phyloP scores from a whole-genome alignment of 1,140 invertebrate genomes.

The Antheraea mylitta region DNA sequence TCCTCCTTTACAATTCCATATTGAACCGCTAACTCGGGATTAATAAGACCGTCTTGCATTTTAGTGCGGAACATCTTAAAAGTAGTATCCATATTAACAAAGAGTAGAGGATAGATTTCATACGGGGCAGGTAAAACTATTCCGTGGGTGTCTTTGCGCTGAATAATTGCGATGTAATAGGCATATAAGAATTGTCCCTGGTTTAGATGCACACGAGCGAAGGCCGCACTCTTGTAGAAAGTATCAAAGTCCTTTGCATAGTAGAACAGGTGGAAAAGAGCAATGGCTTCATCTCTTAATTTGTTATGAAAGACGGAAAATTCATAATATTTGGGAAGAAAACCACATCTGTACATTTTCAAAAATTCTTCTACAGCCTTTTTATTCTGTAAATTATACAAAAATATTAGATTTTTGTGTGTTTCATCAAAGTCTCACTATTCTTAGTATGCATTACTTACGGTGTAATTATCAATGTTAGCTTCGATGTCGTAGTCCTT shows the following conservation, averaged over 20 bases:
- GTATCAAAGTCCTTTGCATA: slow-evolving; percentile 81
- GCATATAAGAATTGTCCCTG: slow-evolving; percentile 78
- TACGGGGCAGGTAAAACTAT: slow-evolving; percentile 81
- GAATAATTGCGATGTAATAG: slow-evolving; percentile 80
- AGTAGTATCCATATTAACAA: slow-evolving; percentile 80
- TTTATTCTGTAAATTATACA: slow-evolving; percentile 57
- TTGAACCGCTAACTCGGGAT: slow-evolving; percentile 43
- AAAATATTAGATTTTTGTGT: background rate
- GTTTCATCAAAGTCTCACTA: background rate
- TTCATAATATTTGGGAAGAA: slow-evolving; percentile 67
- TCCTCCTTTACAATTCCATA: slow-evolving; percentile 72
- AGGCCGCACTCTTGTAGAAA: slow-evolving; percentile 82
- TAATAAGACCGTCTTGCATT: slow-evolving; percentile 72
- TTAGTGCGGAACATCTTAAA: slow-evolving; percentile 79
- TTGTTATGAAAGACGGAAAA: slow-evolving; percentile 80
- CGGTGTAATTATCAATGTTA: slow-evolving; percentile 41
- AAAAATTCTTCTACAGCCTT: slow-evolving; percentile 79
- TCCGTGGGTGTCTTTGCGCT: slow-evolving; percentile 79
- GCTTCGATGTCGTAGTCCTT: slow-evolving; percentile 43
- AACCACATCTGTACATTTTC: slow-evolving; percentile 68
- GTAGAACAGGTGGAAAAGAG: slow-evolving; percentile 79
- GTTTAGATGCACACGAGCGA: slow-evolving; percentile 80
- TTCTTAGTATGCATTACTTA: slow-evolving; percentile 39
- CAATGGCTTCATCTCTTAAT: slow-evolving; percentile 75
- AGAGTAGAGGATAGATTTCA: slow-evolving; percentile 82